Conservation (phyloP, 2,888 invertebrate genomes). For the Drosophila austrosaltans region DNA sequence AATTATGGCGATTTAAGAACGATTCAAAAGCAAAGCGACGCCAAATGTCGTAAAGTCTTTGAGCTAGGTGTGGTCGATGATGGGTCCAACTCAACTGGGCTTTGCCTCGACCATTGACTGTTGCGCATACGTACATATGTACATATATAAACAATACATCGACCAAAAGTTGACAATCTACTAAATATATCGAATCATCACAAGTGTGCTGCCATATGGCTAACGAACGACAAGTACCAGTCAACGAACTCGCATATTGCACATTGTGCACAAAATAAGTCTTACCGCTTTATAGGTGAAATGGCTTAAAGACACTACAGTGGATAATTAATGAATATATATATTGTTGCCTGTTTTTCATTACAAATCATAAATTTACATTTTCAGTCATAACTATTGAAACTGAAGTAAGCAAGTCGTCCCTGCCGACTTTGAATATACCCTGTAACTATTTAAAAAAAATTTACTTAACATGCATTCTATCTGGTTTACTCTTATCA, state of each 20-base stretch:
- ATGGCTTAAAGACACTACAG: background rate
- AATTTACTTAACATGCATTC: too few relatives aligned
- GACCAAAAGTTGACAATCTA: constrained; percentile 14
- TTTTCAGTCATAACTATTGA: background rate
- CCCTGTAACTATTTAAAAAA: too few relatives aligned
- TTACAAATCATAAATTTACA: background rate
- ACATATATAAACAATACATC: constrained; percentile 12
- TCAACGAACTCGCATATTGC: constrained; percentile 49
- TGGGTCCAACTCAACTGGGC: background rate
- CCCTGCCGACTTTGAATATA: too few relatives aligned
- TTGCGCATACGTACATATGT: constrained; percentile 19
- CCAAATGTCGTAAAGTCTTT: background rate
- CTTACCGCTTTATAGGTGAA: constrained; percentile 2
- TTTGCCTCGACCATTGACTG: constrained; percentile 7
- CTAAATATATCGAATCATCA: constrained; percentile 13
- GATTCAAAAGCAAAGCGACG: background rate
- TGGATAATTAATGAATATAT: background rate
- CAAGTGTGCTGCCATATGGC: constrained; percentile 16
- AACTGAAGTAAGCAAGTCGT: too few relatives aligned
- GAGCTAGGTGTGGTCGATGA: background rate
- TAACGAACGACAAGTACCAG: constrained; percentile 19
- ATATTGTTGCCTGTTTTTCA: background rate
- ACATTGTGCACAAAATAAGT: constrained; percentile 30
- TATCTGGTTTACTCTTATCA: too few relatives aligned
- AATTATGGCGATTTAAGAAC: constrained; percentile 44